phyloP scores from a whole-genome alignment of 2,888 invertebrate genomes.

The Chalcis sispes region DNA sequence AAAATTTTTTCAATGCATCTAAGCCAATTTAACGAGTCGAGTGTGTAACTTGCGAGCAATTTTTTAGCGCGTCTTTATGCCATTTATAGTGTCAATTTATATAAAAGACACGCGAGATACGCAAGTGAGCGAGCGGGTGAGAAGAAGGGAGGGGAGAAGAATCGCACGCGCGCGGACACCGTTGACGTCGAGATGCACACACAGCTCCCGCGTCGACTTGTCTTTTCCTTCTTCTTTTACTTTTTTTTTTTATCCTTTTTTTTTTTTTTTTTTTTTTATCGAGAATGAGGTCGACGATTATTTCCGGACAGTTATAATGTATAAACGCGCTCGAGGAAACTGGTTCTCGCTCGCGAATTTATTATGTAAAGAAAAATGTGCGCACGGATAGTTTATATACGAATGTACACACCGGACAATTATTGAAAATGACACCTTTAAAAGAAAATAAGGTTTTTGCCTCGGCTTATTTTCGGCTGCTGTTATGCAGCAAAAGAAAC shows the following conservation, averaged over 20 bases:
- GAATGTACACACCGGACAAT: background rate
- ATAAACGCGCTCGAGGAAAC: background rate
- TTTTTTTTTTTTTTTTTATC: slow-evolving; percentile 39
- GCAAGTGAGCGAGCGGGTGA: background rate
- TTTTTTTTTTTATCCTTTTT: too few relatives aligned
- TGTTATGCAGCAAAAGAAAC: background rate
- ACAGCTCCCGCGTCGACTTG: too few relatives aligned
- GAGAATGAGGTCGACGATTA: slow-evolving; percentile 34
- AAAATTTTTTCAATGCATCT: too few relatives aligned
- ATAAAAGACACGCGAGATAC: slow-evolving; percentile 34
- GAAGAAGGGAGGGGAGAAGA: too few relatives aligned
- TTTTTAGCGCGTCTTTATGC: too few relatives aligned
- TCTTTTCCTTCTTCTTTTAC: too few relatives aligned
- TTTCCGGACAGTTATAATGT: slow-evolving; percentile 28
- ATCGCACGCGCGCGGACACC: too few relatives aligned
- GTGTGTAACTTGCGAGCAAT: background rate
- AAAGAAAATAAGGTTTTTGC: background rate
- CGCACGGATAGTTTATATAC: background rate
- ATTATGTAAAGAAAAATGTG: slow-evolving; percentile 17
- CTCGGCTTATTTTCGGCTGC: background rate
- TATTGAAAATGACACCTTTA: background rate
- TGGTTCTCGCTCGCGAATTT: slow-evolving; percentile 26
- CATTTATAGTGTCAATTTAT: slow-evolving; percentile 37
- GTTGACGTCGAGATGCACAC: slow-evolving; percentile 6
- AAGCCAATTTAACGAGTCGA: background rate